Conservation (phyloP, 2,113 vertebrate genomes). For the Setophaga kirtlandii region DNA sequence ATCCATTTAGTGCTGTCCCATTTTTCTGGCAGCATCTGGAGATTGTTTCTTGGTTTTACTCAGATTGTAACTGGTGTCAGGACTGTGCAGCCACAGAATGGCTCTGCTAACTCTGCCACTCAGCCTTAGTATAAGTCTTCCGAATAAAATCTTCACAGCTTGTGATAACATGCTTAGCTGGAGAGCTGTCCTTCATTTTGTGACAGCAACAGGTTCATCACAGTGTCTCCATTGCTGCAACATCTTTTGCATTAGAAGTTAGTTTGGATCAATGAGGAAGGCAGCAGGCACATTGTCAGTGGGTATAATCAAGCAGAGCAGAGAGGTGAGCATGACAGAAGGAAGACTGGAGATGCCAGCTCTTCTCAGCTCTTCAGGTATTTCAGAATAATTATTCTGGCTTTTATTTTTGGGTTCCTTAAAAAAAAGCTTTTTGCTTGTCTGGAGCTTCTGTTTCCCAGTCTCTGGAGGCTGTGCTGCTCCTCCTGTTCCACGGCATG, state of each 20-base stretch:
- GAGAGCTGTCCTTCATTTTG: background rate
- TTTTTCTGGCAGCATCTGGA: background rate
- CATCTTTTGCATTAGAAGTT: background rate
- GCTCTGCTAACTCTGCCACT: background rate
- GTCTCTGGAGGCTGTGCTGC: background rate
- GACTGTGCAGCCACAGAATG: background rate
- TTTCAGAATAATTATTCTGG: background rate
- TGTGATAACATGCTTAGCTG: background rate
- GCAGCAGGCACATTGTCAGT: background rate
- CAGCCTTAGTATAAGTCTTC: background rate
- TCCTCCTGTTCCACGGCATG: background rate
- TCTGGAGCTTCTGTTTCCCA: background rate
- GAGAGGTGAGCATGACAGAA: background rate
- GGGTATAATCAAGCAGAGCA: background rate
- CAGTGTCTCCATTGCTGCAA: background rate
- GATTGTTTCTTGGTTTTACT: background rate
- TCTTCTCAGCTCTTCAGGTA: background rate
- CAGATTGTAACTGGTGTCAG: accelerated
- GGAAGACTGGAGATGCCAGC: background rate
- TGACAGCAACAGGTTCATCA: background rate
- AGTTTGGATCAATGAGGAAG: background rate
- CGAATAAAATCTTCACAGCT: background rate
- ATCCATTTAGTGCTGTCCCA: background rate
- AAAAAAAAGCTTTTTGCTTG: background rate
- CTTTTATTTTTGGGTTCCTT: background rate